Base-by-base conservation (phyloP, 53 echinoderm and acorn worm genomes). In the Henricia sp. region DNA sequence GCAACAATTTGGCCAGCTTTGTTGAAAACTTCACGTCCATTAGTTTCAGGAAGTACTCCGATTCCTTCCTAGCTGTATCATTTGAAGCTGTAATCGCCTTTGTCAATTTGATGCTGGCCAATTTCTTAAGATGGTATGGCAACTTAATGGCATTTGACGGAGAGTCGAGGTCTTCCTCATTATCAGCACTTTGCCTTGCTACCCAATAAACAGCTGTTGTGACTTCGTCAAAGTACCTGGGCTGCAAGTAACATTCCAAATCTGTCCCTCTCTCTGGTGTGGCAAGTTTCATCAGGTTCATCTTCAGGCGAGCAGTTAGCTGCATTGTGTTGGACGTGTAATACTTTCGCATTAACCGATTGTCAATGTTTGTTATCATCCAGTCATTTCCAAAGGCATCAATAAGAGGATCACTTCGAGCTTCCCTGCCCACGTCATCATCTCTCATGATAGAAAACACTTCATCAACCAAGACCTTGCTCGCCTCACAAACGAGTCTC, bases 101-200 rank as follows among this genome's bases (percentile, higher is more conserved):
- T 12, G 60, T 88, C 48, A 88, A 39, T 64, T 88, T 87, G 50
- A 88, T 84, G 63, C 74, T 87, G 16, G 86, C 82, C 17, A 90
- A 25, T 28, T 82, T 68, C 60, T 90, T 90, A 25, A 90, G 72
- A 63, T 86, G 72, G 41, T 53, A 50, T 4, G 71, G 36, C 54
- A 90, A 63, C 35, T 90, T 90, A 16, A 90, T 50, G 52, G 82
- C 70, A 64, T 86, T 87, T 68, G 86, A 86, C 2, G 86, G 86
- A 21, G 82, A 67, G 37, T 50, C 36, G 3, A 82, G 41, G 54
- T 86, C 57, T 58, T 90, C 86, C 17, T 87, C 80, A 73, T 86
- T 74, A 35, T 39, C 60, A 58, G 48, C 53, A 86, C 68, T 82
- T 50, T 77, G 90, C n/a, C 56, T 59, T 23, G 86, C 80, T 8